Evolutionary conservation across 2,888 invertebrate species (phyloP), one percentile per base, ranked within the genome.

Genomic region (Lysandra coridon): DNA sequence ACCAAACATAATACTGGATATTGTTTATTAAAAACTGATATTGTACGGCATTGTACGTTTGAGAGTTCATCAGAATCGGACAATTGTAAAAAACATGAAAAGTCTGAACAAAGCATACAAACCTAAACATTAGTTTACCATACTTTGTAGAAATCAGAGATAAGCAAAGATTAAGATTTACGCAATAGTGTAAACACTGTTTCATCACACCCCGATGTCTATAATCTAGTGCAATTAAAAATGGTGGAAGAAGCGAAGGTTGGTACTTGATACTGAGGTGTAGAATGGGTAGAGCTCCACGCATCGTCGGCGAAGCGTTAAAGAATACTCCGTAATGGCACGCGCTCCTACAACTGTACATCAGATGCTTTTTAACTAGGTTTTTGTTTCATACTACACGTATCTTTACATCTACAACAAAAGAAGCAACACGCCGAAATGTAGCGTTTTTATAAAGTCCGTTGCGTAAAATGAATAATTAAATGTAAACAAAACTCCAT

Each of bases 261-360:
- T 88, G 87, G 86, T 85, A 84, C 84, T 82, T 88, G 87, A 86
- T 85, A 84, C 84, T 81, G 84, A 88, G 90, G 69, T 69, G 69
- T 69, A 37, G 33, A 69, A 33, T 37, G 89, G 86, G 85, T 86
- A 84, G 83, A 84, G 80, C 85, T 88, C 85, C 85, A 90, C 91
- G 93, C 89, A 89, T 84, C 88, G 89, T 83, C 85, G 85, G 79
- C 88, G 88, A 88, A 88, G 92, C 91, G 93, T 93, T 90, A 91
- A 92, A 87, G 86, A 89, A 88, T 88, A 87, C 84, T 86, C 86
- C 85, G 85, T 87, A 86, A 89, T 88, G 86, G 87, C 86, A 76
- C 57, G 33, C 76, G 76, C 23, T 75, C 23, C 49, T 85, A 30
- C 76, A 76, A 76, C 76, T 76, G 80, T 81, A 79, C 69, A 81